Evolutionary conservation across 2,888 invertebrate species (phyloP).

Genomic region (Nipponacmea schrenckii): DNA sequence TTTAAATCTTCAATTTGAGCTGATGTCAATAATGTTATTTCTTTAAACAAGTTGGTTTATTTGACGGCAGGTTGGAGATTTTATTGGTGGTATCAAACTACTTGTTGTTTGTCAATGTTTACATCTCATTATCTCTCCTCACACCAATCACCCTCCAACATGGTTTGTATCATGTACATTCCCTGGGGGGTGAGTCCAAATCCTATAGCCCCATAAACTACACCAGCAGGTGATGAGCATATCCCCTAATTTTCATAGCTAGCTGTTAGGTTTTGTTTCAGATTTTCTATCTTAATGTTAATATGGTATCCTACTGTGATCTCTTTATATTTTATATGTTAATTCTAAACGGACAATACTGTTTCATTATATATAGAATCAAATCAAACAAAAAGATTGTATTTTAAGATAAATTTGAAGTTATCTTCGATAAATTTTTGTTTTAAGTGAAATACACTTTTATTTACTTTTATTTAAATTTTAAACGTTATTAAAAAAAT

Average conservation of each 20-base stretch:
- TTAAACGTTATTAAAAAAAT: too few relatives aligned
- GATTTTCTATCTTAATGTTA: too few relatives aligned
- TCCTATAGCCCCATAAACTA: not conserved
- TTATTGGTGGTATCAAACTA: slow-evolving; percentile 2
- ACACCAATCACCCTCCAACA: not conserved
- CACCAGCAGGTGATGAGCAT: not conserved
- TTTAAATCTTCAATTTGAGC: slow-evolving; percentile 5
- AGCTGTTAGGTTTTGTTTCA: too few relatives aligned
- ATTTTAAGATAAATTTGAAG: too few relatives aligned
- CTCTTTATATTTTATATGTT: too few relatives aligned
- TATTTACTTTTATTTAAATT: too few relatives aligned
- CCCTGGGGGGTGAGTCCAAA: not conserved
- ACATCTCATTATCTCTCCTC: slow-evolving; percentile 7
- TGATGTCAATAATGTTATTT: slow-evolving; percentile 5
- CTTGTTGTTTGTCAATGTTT: slow-evolving; percentile 8
- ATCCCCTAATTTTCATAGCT: not conserved
- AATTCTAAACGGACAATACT: too few relatives aligned
- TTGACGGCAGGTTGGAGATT: slow-evolving; percentile 6
- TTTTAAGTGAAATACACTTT: too few relatives aligned
- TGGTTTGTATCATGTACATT: not conserved
- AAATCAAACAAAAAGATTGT: too few relatives aligned
- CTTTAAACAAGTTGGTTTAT: slow-evolving; percentile 2
- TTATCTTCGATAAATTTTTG: too few relatives aligned
- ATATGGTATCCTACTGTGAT: too few relatives aligned
- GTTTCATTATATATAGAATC: too few relatives aligned